Evolutionary conservation across 35 echinoderm and acorn worm species (phyloP), one percentile per base, ranked within the genome.

Genomic region (Lytechinus pictus): DNA sequence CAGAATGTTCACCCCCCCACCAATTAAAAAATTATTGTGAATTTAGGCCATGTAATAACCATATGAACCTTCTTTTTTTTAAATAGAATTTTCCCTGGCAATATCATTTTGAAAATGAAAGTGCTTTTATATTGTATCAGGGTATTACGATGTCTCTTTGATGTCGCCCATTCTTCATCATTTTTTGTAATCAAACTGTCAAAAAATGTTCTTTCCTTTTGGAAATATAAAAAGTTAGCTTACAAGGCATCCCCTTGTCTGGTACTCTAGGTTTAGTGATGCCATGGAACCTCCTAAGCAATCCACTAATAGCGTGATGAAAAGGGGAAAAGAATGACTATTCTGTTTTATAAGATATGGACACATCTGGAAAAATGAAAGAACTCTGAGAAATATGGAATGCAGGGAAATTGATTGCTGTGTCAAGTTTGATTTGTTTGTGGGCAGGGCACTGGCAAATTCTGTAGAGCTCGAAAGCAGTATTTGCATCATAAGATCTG

Each of bases 291-390:
- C n/a, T 79, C 66, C 66, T 24, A 5, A 24, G 66, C 19, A 79
- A 24, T 19, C 66, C n/a, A 19, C 66, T 79, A n/a, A 79, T 79
- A 16, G 66, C 66, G n/a, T 79, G 66, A 79, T 79, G 66, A 79
- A 16, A 79, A 79, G 66, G n/a, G 66, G 21, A 79, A 79, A 79
- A 79, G 66, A 79, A 79, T 79, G 66, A 79, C 66, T 79, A 79
- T 79, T 79, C 66, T 79, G 66, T 79, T 79, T 79, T 16, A 19
- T 7, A 24, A 14, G 8, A 24, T 19, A 5, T 6, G 14, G 66
- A 79, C 66, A 79, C 66, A 79, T 79, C 16, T 79, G 66, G 66
- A 79, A 79, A 79, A 79, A 79, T 79, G 66, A 16, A 79, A 24
- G 21, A 79, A 24, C 66, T 24, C 66, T 16, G 19, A 24, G 66